Evolutionary conservation across 2,888 invertebrate genomes (phyloP).

Genomic region (Chymomyza amoena): DNA sequence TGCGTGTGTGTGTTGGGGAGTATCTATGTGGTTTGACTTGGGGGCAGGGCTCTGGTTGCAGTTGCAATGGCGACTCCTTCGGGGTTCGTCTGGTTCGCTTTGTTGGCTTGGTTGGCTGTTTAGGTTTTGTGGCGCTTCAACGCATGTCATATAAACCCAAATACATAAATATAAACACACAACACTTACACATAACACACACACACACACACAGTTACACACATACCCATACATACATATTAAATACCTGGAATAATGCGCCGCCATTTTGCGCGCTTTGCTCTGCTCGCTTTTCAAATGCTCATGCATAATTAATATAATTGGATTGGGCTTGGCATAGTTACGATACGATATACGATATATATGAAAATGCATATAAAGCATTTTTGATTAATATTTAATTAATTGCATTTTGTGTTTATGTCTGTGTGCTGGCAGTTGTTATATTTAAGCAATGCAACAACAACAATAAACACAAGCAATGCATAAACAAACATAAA

Average conservation of each 20-base stretch:
- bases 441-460: background rate
- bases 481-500: background rate
- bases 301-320: slow-evolving; percentile 60
- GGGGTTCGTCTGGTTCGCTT: background rate
- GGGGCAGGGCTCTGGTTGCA: background rate
- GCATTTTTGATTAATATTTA: slow-evolving; percentile 50
- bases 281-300: background rate
- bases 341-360: background rate
- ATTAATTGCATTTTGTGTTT: slow-evolving; percentile 48
- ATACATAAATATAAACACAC: slow-evolving; percentile 16
- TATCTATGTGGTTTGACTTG: background rate
- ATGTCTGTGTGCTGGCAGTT: background rate
- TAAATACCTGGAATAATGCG: slow-evolving; percentile 17
- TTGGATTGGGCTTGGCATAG: slow-evolving; percentile 47
- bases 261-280: background rate
- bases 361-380: background rate
- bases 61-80: background rate
- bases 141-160: slow-evolving; percentile 35
- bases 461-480: too few relatives aligned
- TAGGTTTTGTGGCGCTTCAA: slow-evolving; percentile 29
- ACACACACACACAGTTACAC: slow-evolving; percentile 12
- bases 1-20: too few relatives aligned
- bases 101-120: slow-evolving; percentile 19
- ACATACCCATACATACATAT: slow-evolving; percentile 15
- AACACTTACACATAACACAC: slow-evolving; percentile 9